Base-by-base conservation (phyloP, 2,888 invertebrate genomes). In the Byasa hedistus region DNA sequence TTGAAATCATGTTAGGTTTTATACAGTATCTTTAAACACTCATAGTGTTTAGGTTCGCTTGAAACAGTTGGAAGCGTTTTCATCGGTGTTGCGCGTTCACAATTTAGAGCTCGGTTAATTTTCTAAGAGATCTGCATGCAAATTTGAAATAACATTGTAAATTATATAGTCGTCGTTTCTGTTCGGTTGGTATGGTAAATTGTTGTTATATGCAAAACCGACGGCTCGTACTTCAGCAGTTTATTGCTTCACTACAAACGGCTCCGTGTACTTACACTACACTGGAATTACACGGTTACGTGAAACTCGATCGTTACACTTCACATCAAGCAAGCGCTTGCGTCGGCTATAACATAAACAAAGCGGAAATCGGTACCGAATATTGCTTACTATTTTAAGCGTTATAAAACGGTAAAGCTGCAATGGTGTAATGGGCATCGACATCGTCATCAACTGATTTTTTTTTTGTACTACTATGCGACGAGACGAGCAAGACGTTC, bases 81-180 rank as follows among this genome's bases (percentile, higher is more conserved):
- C 52, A 54, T 54, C 58, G n/a, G 23, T 67, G 27, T n/a, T 22
- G 17, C 15, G 19, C 61, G 36, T 23, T 39, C 12, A n/a, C 54
- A 61, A 54, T 19, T 44, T 27, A 4, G 52, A 36, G 57, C 32
- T 23, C 57, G n/a, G 15, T 65, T 60, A 56, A 56, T 56, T 65
- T 61, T 48, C 56, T 57, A 65, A 65, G 56, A 65, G 56, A 65
- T 55, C 61, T 55, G 24, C 39, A 61, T 61, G 61, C 61, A 55
- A 61, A 61, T 55, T 61, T 61, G 52, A 44, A 62, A 62, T 56
- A 62, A 62, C 56, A 62, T 24, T 56, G 24, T 56, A 39, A 61
- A 55, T 56, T 61, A 54, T 54, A 54, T 22, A 54, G 4, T 23
- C 21, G 22, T 54, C 52, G 52, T 54, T 22, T 22, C 22, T 22